Evolutionary conservation across 2,888 invertebrate genomes (phyloP).

Genomic region (Parelbella ahira): DNA sequence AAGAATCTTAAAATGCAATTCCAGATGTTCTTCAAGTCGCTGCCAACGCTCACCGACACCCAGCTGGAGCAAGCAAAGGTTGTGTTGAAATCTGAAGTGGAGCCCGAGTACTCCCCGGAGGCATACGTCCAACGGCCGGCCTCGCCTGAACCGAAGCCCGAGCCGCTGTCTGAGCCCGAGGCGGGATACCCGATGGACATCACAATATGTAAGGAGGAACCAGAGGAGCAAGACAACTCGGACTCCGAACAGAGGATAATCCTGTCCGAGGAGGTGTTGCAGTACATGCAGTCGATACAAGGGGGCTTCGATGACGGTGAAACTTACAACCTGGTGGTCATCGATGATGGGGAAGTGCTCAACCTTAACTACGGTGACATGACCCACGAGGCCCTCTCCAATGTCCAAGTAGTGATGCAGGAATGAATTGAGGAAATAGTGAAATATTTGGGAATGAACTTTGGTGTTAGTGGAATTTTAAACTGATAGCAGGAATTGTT

Average conservation of each 20-base stretch:
- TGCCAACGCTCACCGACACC: constrained; percentile 50
- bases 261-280: constrained; percentile 7
- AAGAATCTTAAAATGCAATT: no score
- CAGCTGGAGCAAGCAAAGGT: constrained; percentile 49
- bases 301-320: constrained; percentile 2
- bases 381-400: not conserved
- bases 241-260: not conserved
- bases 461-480: no score
- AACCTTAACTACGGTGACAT: constrained; percentile 1
- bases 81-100: constrained; percentile 37
- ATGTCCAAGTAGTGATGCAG: not conserved
- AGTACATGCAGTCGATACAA: constrained; percentile 4
- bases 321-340: constrained; percentile 6
- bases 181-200: not conserved
- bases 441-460: no score
- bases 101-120: constrained; percentile 10
- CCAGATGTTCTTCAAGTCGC: constrained; percentile 63
- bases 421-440: no score
- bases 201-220: not conserved
- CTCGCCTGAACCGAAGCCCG: not conserved
- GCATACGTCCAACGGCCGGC: no score
- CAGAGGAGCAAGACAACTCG: not conserved
- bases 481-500: no score
- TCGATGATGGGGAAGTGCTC: constrained; percentile 1
- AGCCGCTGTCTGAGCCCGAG: not conserved